Conservation (phyloP, 2,113 vertebrate genomes). For the Pluvialis apricaria region DNA sequence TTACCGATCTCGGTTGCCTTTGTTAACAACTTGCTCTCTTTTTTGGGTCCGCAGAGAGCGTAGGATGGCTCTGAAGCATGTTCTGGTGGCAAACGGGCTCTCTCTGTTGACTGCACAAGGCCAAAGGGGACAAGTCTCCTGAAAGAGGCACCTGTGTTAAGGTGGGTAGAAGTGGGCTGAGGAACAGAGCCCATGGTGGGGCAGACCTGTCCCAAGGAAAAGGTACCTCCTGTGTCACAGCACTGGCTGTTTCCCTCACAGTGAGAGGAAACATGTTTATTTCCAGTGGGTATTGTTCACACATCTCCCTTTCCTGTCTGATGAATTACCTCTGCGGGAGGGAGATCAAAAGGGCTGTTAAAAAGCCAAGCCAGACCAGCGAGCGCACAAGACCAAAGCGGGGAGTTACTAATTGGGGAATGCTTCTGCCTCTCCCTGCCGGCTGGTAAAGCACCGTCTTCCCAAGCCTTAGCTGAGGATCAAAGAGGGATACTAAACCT, state of each 20-base stretch:
- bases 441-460: background rate
- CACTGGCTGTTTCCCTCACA: background rate
- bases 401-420: background rate
- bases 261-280: fast-evolving
- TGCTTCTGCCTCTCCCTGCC: background rate
- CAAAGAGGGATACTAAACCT: background rate
- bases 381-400: fast-evolving
- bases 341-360: background rate
- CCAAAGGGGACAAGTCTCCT: background rate
- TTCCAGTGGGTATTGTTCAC: background rate
- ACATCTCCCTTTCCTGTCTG: background rate
- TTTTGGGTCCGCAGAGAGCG: background rate
- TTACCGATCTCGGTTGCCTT: background rate
- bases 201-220: background rate
- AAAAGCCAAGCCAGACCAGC: background rate
- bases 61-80: background rate
- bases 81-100: background rate
- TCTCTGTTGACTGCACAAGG: fast-evolving
- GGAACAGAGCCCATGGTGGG: fast-evolving
- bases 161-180: background rate
- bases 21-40: background rate
- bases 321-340: background rate
- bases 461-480: background rate
- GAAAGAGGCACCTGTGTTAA: background rate
- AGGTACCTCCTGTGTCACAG: background rate